A percentile compares a stretch with the other conserved stretches of the same genome.
phyloP scores from a whole-genome alignment of 2,113 vertebrate species.

The Datnioides undecimradiatus region DNA sequence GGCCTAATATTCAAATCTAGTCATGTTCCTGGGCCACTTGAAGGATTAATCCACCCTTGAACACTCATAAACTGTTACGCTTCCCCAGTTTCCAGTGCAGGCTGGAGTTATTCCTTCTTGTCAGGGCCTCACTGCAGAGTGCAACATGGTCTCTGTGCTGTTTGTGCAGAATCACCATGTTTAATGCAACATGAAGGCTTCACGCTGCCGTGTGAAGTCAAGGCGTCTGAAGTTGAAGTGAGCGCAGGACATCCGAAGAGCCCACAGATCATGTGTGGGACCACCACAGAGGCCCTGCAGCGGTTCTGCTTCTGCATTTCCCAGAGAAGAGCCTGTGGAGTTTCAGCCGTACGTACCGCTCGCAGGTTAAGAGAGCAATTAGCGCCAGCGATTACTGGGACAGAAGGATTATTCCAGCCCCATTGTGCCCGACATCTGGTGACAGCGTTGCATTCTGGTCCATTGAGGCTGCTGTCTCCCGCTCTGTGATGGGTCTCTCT shows the following conservation, averaged over 20 bases:
- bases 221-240: too few relatives aligned
- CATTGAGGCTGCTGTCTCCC: background rate
- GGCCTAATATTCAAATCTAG: constrained; percentile 11
- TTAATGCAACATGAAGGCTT: too few relatives aligned
- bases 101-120: background rate
- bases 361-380: constrained; percentile 41
- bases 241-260: too few relatives aligned
- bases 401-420: constrained; percentile 42
- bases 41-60: constrained; percentile 31
- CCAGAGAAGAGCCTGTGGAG: constrained; percentile 27
- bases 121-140: too few relatives aligned
- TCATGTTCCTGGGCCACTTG: background rate
- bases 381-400: constrained; percentile 40
- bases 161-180: too few relatives aligned
- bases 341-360: constrained; percentile 19
- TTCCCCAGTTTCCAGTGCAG: background rate
- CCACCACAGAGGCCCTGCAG: too few relatives aligned
- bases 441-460: background rate
- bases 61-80: background rate
- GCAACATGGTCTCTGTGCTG: too few relatives aligned
- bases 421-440: constrained; percentile 1
- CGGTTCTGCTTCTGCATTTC: too few relatives aligned
- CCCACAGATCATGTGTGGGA: too few relatives aligned
- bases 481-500: constrained; percentile 12
- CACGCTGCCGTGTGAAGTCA: too few relatives aligned